phyloP scores from a whole-genome alignment of 2,797 vertebrate genomes.

The Catharus ustulatus region DNA sequence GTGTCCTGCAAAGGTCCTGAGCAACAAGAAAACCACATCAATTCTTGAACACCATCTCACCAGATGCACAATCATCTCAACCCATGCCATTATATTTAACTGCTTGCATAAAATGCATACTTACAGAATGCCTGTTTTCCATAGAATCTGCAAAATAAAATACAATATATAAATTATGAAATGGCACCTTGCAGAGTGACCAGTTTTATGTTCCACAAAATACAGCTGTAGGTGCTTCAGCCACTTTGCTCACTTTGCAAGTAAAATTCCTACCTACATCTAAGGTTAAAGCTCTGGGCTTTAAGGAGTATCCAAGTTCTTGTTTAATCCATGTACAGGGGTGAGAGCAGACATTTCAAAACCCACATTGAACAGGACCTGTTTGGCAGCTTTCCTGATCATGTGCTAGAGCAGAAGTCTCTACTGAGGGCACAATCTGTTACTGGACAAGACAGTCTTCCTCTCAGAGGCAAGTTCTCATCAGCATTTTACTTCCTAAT shows the following conservation, averaged over 20 bases:
- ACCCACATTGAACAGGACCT: neutral
- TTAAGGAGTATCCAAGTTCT: neutral
- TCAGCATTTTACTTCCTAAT: slow-evolving; percentile 10
- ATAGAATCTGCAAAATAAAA: slow-evolving; percentile 75
- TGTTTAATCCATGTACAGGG: neutral
- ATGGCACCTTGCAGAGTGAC: neutral
- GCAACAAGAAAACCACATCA: neutral
- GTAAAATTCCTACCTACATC: neutral
- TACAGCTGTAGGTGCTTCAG: neutral
- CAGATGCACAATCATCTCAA: neutral
- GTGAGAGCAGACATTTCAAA: neutral
- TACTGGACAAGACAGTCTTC: slow-evolving; percentile 9
- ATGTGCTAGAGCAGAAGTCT: neutral
- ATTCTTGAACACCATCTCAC: neutral
- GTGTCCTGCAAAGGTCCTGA: neutral
- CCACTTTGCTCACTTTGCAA: neutral
- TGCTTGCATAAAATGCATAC: slow-evolving; percentile 39
- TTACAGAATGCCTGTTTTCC: slow-evolving; percentile 78
- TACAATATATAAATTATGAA: neutral
- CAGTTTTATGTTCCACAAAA: neutral
- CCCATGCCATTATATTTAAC: neutral
- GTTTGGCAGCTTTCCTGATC: neutral
- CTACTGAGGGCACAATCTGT: neutral
- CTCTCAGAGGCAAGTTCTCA: slow-evolving; percentile 35
- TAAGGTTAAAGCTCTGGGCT: neutral